These are phyloP conservation scores for Pelodiscus sinensis DNA, from an alignment of 2,113 vertebrate species.

Conservation along the genomic window DNA sequence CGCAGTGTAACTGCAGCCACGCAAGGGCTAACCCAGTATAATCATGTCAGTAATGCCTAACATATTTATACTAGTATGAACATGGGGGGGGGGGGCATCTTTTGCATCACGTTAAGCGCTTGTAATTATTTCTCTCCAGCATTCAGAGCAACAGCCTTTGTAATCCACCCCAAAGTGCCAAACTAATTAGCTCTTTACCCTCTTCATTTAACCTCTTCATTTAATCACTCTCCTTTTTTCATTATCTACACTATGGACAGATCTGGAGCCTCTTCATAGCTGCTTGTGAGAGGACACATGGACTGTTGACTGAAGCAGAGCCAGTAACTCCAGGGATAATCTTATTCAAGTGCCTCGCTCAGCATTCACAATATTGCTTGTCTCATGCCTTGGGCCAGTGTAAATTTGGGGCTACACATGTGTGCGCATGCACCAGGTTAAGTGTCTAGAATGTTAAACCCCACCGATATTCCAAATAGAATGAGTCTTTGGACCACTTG, in stretches of 20 bases:
- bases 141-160: background rate
- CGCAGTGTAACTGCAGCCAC: background rate
- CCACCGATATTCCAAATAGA: background rate
- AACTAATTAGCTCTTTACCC: background rate
- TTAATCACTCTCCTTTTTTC: background rate
- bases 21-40: background rate
- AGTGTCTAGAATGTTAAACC: background rate
- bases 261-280: background rate
- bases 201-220: background rate
- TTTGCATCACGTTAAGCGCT: background rate
- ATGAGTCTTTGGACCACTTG: background rate
- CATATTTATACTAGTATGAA: background rate
- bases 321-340: background rate
- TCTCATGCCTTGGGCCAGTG: background rate
- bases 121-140: background rate
- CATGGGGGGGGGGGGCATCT: background rate
- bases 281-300: background rate
- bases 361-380: background rate
- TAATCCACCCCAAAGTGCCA: background rate
- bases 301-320: background rate
- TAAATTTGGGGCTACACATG: rapidly evolving
- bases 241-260: background rate
- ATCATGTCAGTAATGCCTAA: background rate
- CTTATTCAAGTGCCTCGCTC: background rate
- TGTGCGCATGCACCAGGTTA: background rate